Evolutionary conservation across 2,888 invertebrate species (phyloP), one percentile per base, ranked within the genome.

Genomic region (Lapara coniferarum): DNA sequence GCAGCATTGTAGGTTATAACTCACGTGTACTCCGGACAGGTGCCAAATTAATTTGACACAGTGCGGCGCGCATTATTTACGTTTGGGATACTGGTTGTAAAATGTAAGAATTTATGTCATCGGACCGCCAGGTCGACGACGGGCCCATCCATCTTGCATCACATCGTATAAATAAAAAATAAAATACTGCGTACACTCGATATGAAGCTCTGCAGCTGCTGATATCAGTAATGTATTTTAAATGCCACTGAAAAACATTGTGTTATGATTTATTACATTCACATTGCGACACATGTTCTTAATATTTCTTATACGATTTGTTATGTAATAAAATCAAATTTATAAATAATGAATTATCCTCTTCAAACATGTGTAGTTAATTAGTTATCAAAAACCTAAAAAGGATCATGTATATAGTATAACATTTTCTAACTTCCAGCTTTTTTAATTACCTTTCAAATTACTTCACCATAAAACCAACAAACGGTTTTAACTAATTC

Each of bases 101-200:
- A 80, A 83, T 82, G 83, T 83, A 82, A 83, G 86, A 89, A 89
- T 90, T 91, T 89, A 91, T 88, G 85, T 84, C 83, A 78, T 74
- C 76, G 78, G 83, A 81, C 79, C 81, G 74, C 74, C 77, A 84
- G 78, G 84, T 81, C 81, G 83, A 76, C 75, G 67, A 75, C 74
- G 78, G 74, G 75, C 79, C 78, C 82, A 82, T 86, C 81, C 77
- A 81, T 85, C 86, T 83, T 76, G 73, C 74, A 77, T 79, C 70
- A 59, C 44, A 16, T 12, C 70, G 74, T 77, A 81, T 85, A 85
- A 85, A 86, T 86, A 85, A 85, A 80, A 81, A 16, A 68, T 19
- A 68, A 68, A 56, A 68, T 59, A 59, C 30, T 68, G 59, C 59
- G 52, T 19, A 68, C 13, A 44, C 59, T 58, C 51, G 51, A 80